These are phyloP conservation scores for Eurois occulta DNA, from an alignment of 2,888 invertebrate genomes.

Conservation along the genomic window DNA sequence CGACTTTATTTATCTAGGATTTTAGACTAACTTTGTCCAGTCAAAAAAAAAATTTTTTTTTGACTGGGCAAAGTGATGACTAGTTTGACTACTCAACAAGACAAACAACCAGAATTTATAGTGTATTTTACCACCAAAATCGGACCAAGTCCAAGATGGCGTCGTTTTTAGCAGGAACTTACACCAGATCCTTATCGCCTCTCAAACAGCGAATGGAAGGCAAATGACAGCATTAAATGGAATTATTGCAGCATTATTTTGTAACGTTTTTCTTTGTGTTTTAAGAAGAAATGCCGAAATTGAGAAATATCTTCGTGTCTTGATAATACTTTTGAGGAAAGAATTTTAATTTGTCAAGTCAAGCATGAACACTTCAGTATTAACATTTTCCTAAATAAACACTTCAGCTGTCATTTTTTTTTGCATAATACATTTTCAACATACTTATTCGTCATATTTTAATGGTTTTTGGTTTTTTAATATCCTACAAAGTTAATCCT, in stretches of 20 bases:
- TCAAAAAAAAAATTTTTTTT: no score
- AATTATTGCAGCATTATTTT: conserved; percentile 73
- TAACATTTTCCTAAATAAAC: background rate
- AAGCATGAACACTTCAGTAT: background rate
- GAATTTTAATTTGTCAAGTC: background rate
- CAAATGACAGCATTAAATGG: conserved; percentile 77
- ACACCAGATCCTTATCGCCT: conserved; percentile 73
- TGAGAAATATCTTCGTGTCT: conserved; percentile 11
- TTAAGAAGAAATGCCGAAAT: conserved; percentile 34
- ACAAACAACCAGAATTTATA: conserved; percentile 53
- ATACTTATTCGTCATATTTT: background rate
- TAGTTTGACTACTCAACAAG: no score
- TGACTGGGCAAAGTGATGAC: no score
- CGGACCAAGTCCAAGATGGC: conserved; percentile 70
- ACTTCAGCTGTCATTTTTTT: background rate
- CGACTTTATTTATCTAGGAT: background rate
- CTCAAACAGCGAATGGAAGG: conserved; percentile 69
- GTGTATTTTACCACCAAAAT: conserved; percentile 66
- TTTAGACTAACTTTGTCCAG: no score
- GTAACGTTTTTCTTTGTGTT: conserved; percentile 45
- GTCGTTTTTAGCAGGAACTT: conserved; percentile 73
- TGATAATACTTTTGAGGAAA: background rate
- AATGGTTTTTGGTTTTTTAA: background rate
- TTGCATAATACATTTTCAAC: background rate
- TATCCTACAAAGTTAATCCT: background rate